These are phyloP conservation scores for Cephalotes varians DNA, from an alignment of 2,888 invertebrate genomes.

Conservation along the genomic window DNA sequence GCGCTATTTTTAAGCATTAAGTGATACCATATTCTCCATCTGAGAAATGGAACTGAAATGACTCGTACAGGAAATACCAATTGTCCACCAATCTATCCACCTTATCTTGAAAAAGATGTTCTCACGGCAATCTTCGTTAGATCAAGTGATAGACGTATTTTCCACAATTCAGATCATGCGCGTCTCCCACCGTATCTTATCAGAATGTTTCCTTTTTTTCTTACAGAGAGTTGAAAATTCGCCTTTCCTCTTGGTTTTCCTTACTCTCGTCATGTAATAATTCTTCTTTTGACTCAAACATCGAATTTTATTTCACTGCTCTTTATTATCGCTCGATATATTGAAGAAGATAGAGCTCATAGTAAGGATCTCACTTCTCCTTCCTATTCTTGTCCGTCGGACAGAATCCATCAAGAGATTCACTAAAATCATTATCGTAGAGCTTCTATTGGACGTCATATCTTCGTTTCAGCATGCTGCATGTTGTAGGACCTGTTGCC, in stretches of 20 bases:
- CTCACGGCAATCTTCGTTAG: background rate
- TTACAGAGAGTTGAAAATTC: background rate
- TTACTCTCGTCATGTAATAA: background rate
- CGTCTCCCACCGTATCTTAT: conserved; percentile 23
- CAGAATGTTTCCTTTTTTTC: background rate
- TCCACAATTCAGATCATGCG: background rate
- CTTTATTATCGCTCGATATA: background rate
- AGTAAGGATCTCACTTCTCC: background rate
- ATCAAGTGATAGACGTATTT: background rate
- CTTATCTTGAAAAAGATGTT: background rate
- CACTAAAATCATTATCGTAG: conserved; percentile 69
- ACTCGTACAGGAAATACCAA: background rate
- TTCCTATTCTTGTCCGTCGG: conserved; percentile 19
- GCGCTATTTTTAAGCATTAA: background rate
- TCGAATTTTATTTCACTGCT: background rate
- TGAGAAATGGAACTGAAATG: background rate
- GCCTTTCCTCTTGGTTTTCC: background rate
- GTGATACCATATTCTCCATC: background rate
- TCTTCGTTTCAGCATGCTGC: conserved; percentile 77
- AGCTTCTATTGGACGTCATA: conserved; percentile 75
- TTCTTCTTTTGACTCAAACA: background rate
- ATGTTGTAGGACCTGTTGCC: conserved; percentile 83
- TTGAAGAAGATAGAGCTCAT: background rate
- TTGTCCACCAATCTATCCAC: too few species aligned
- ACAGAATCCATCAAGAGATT: conserved; percentile 75